These are phyloP conservation scores for Argyrosomus regius DNA, from an alignment of 2,797 vertebrate genomes.

Conservation along the genomic window DNA sequence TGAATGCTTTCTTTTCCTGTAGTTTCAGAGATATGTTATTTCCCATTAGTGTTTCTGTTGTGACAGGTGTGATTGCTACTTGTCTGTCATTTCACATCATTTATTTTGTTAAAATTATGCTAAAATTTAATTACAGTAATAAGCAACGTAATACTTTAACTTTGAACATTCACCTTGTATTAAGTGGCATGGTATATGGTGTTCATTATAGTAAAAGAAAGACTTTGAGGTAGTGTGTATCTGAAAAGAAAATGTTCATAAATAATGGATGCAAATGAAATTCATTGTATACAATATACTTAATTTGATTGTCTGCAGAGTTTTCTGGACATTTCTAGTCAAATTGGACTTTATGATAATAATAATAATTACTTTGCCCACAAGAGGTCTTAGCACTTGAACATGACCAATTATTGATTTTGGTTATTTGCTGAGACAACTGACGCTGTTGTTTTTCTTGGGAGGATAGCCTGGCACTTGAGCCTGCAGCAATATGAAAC, in stretches of 20 bases:
- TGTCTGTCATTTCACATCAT: conserved; percentile 2
- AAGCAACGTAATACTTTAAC: background rate
- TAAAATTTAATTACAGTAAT: too few species aligned
- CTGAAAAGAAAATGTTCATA: background rate
- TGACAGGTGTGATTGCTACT: conserved; percentile 4
- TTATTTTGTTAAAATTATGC: background rate
- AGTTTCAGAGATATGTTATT: conserved; percentile 22
- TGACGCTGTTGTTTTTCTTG: background rate
- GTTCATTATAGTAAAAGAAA: background rate
- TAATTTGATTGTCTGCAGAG: background rate
- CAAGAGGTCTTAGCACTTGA: conserved; percentile 14
- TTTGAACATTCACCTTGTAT: background rate
- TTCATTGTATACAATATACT: background rate
- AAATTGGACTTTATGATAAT: background rate
- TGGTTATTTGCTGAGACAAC: background rate
- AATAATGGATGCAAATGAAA: conserved; percentile 5
- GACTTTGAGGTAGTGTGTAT: background rate
- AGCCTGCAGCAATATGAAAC: background rate
- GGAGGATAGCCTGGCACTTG: background rate
- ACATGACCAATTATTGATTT: conserved; percentile 4
- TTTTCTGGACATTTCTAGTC: background rate
- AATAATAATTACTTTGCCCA: background rate
- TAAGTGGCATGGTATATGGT: background rate
- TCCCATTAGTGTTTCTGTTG: conserved; percentile 14
- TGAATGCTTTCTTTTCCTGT: conserved; percentile 28